Evolutionary conservation across 2,888 invertebrate species (phyloP), one percentile per base, ranked within the genome.

Genomic region (Yponomeuta plumbellus): DNA sequence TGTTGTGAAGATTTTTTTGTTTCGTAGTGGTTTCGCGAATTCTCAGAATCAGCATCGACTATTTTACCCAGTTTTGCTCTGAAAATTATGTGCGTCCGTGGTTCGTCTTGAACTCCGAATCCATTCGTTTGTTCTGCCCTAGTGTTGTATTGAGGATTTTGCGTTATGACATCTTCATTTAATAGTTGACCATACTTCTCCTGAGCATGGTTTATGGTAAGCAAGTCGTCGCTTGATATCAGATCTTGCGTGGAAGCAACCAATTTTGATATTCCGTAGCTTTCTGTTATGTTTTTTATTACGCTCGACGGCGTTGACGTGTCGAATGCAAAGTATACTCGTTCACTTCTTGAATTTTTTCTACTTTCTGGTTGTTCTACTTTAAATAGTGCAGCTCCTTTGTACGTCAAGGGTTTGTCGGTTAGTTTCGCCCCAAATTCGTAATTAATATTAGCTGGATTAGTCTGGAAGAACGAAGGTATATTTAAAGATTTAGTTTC

Each of bases 161-260:
- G 82, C 75, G 85, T 88, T 8, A 86, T 83, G 17, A 84, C 73
- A 34, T 89, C 88, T 52, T 90, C 87, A 17, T 76, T 78, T 62
- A 81, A 77, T 11, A 79, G 76, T 21, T 40, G 20, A 0, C 79
- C 73, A 8, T 81, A 74, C 70, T 83, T 84, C 73, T 90, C 90
- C 11, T 80, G 84, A 0, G 91, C 87, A 40, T 90, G 85, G 68
- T 95, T 95, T 0, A 95, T 94, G 74, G 91, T 92, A 11, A 94
- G 72, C 11, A 95, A 88, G 78, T 94, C 94, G 74, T 94, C 92
- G 69, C 93, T 93, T 0, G 93, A 88, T 68, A 95, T 92, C 11
- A 94, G 80, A 77, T 94, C 92, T 75, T 92, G 92, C 0, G 93
- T 93, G 1, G 89, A 92, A 59, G 92, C 92, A 17, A 93, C 92